Percentiles rank a stretch among this genome's conserved stretches.
Evolutionary conservation across 2,113 vertebrate genomes (phyloP).

Genomic region (Centropus bengalensis): DNA sequence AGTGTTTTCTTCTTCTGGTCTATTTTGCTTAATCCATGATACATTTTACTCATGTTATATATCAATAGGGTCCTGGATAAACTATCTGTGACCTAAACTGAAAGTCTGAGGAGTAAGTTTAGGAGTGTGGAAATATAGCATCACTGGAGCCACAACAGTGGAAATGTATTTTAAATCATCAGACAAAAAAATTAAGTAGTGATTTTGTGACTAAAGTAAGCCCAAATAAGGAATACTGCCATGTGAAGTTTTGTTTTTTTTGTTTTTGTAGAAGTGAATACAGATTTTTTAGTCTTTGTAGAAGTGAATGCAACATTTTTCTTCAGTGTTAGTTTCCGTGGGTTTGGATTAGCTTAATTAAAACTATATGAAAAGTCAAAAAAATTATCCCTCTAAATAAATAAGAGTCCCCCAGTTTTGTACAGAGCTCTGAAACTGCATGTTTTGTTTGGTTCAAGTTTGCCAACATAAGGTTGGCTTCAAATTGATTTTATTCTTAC

Average conservation of each 20-base stretch:
- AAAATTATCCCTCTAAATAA: background rate
- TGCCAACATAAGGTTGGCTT: background rate
- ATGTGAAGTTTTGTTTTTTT: background rate
- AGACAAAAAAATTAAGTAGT: background rate
- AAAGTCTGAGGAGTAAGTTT: background rate
- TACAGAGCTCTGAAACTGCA: background rate
- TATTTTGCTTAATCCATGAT: background rate
- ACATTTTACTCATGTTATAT: background rate
- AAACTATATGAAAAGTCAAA: conserved; percentile 20
- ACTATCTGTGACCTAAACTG: background rate
- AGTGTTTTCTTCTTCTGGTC: background rate
- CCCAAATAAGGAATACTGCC: background rate
- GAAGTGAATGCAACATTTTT: background rate
- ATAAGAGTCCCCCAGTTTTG: background rate
- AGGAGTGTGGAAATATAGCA: background rate
- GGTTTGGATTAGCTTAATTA: background rate
- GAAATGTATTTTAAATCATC: background rate
- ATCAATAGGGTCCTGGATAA: background rate
- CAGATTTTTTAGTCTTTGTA: background rate
- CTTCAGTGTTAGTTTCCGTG: background rate
- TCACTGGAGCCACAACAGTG: background rate
- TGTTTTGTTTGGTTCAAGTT: background rate
- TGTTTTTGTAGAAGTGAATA: background rate
- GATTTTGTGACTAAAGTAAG: background rate
- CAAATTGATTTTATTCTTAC: background rate